Conservation (phyloP, 2,113 vertebrate genomes). For the Salvelinus sp. region DNA sequence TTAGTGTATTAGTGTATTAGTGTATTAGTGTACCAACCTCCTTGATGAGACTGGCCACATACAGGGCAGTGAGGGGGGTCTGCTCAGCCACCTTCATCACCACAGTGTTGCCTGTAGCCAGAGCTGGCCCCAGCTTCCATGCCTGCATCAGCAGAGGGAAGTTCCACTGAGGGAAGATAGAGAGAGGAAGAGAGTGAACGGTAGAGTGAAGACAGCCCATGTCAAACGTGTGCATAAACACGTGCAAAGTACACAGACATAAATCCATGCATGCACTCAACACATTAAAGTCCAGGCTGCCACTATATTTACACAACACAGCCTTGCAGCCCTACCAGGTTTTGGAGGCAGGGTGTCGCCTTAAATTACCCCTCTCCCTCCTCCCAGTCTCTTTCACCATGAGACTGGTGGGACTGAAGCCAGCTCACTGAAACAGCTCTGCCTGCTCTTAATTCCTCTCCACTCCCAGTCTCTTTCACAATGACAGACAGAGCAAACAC, state of each 20-base stretch:
- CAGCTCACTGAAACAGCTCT: too few species aligned
- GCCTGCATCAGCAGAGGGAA: conserved; percentile 94
- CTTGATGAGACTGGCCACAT: conserved; percentile 87
- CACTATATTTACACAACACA: conserved; percentile 1
- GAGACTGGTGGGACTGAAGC: too few species aligned
- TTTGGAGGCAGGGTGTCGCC: not conserved
- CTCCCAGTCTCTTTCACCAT: too few species aligned
- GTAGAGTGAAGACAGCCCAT: not conserved
- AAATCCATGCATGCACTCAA: not conserved
- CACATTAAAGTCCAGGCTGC: not conserved
- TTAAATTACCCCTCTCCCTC: too few species aligned
- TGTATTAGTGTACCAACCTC: conserved; percentile 76
- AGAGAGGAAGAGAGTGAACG: not conserved
- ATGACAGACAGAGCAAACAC: too few species aligned
- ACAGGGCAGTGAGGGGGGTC: conserved; percentile 89
- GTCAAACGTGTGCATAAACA: not conserved
- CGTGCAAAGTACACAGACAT: not conserved
- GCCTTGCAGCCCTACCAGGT: not conserved
- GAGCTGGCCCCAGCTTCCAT: conserved; percentile 92
- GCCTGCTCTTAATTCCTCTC: too few species aligned
- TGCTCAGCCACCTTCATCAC: conserved; percentile 97
- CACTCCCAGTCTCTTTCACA: too few species aligned
- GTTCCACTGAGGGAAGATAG: conserved; percentile 12
- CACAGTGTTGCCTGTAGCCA: conserved; percentile 93
- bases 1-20: too few species aligned